Percentiles rank a stretch among this genome's conserved stretches.
These are phyloP conservation scores for Microctonus aethiopoides DNA, from an alignment of 2,888 invertebrate genomes.

Conservation along the genomic window DNA sequence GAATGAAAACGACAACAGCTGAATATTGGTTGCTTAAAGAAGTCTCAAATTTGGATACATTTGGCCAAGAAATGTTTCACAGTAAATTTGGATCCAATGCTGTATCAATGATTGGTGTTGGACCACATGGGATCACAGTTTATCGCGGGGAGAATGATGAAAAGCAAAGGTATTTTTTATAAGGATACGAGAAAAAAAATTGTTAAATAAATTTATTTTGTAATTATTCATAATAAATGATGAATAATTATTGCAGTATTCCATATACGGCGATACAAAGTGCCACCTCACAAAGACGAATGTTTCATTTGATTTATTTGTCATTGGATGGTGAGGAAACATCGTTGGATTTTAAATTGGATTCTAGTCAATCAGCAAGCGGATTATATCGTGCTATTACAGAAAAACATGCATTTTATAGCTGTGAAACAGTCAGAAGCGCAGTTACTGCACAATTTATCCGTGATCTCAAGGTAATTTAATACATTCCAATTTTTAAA, in stretches of 20 bases:
- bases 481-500: background rate
- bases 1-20: constrained; percentile 81
- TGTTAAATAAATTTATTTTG: constrained; percentile 8
- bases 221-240: background rate
- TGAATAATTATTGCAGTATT: constrained; percentile 69
- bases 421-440: constrained; percentile 89
- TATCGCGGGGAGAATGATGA: constrained; percentile 76
- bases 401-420: constrained; percentile 92
- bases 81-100: constrained; percentile 73
- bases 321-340: constrained; percentile 77
- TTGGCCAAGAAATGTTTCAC: constrained; percentile 86
- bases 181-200: background rate
- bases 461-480: constrained; percentile 80
- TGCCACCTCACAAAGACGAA: constrained; percentile 79
- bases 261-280: constrained; percentile 85
- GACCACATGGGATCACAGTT: constrained; percentile 84
- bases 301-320: constrained; percentile 81
- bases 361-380: constrained; percentile 83
- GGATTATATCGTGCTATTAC: constrained; percentile 88
- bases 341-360: constrained; percentile 81
- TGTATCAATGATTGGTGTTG: constrained; percentile 77
- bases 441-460: constrained; percentile 91
- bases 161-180: constrained; percentile 76
- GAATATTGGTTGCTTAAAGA: constrained; percentile 87
- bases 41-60: constrained; percentile 81